These are phyloP conservation scores for Tetragnatha versicolor DNA, from an alignment of 1,140 invertebrate species.

Conservation along the genomic window DNA sequence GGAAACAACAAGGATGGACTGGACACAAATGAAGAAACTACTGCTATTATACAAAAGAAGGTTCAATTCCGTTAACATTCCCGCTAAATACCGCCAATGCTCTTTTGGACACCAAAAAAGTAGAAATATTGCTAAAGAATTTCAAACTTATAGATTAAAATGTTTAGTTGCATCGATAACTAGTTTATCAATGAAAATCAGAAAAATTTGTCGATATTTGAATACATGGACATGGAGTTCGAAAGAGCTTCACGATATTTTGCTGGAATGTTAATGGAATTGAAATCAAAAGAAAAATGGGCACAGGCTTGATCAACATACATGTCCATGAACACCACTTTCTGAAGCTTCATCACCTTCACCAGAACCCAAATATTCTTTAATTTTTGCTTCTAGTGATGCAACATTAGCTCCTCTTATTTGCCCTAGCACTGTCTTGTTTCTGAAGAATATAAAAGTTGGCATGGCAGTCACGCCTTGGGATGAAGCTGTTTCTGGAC, in stretches of 20 bases:
- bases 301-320: background rate
- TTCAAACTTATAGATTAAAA: too few relatives aligned
- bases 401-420: constrained; percentile 84
- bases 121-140: too few relatives aligned
- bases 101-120: too few relatives aligned
- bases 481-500: constrained; percentile 78
- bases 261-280: background rate
- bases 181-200: too few relatives aligned
- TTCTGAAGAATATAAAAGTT: constrained; percentile 95
- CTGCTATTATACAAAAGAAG: too few relatives aligned
- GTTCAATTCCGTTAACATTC: too few relatives aligned
- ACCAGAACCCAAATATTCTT: constrained; percentile 79
- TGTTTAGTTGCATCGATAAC: too few relatives aligned
- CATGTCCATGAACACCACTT: constrained; percentile 53
- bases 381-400: constrained; percentile 85
- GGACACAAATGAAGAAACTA: too few relatives aligned
- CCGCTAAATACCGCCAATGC: too few relatives aligned
- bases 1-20: too few relatives aligned
- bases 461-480: constrained; percentile 95
- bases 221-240: too few relatives aligned
- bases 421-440: constrained; percentile 80
- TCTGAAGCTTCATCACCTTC: constrained; percentile 60
- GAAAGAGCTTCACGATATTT: background rate
- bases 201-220: too few relatives aligned
- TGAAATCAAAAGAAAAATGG: background rate